phyloP scores from a whole-genome alignment of 2,888 invertebrate genomes.

The Nomada goodeniana region DNA sequence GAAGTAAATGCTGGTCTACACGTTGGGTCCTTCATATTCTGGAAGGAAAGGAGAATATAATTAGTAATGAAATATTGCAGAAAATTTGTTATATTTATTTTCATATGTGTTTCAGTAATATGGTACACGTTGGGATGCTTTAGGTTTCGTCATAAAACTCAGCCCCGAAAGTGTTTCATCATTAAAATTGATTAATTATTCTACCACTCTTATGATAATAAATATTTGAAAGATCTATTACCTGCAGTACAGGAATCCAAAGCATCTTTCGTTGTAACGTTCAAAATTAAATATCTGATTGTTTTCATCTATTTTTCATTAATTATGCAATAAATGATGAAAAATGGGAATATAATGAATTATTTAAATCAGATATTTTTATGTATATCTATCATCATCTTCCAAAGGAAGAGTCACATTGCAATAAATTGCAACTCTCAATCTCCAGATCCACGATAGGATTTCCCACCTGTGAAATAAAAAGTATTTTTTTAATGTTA shows the following conservation, averaged over 20 bases:
- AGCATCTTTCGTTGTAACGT: neutral
- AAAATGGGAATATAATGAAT: too few species aligned
- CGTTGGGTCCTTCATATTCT: neutral
- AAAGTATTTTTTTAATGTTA: slow-evolving; percentile 9
- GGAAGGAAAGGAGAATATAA: slow-evolving; percentile 2
- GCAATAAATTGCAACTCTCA: neutral
- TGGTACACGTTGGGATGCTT: slow-evolving; percentile 69
- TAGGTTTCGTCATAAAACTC: slow-evolving; percentile 55
- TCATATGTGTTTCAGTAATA: slow-evolving; percentile 40
- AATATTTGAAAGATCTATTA: slow-evolving; percentile 5
- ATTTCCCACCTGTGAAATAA: neutral
- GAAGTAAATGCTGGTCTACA: neutral
- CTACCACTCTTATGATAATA: neutral
- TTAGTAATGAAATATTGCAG: neutral
- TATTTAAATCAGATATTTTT: slow-evolving; percentile 13
- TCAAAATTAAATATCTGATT: slow-evolving; percentile 5
- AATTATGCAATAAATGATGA: too few species aligned
- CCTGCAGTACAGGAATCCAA: neutral
- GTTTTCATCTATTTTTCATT: too few species aligned
- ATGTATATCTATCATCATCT: neutral
- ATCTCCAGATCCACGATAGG: neutral
- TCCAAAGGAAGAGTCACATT: too few species aligned
- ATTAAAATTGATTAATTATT: slow-evolving; percentile 30
- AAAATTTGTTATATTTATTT: neutral
- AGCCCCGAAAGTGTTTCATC: slow-evolving; percentile 73